phyloP scores from a whole-genome alignment of 1,140 invertebrate species.

The Berghia stephanieae region DNA sequence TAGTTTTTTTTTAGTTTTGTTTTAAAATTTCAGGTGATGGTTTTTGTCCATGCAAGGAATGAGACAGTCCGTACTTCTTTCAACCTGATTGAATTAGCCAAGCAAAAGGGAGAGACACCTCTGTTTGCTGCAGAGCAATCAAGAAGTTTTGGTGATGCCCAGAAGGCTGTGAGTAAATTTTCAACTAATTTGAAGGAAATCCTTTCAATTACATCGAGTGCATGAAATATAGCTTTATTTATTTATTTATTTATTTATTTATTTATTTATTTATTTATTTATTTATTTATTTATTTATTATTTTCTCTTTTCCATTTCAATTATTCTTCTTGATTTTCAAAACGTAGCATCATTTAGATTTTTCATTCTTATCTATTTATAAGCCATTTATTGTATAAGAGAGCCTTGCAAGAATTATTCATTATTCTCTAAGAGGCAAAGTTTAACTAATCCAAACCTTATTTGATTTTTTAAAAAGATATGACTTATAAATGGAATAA shows the following conservation, averaged over 20 bases:
- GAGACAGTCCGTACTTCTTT: constrained; percentile 90
- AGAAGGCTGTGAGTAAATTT: constrained; percentile 55
- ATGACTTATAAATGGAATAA: no score
- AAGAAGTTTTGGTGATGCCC: constrained; percentile 56
- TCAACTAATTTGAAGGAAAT: not conserved
- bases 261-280: not conserved
- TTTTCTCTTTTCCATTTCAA: not conserved
- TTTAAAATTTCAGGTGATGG: constrained; percentile 80
- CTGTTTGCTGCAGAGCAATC: constrained; percentile 63
- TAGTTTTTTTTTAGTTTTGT: not conserved
- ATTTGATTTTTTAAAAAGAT: no score
- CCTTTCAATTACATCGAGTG: not conserved
- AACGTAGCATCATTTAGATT: no score
- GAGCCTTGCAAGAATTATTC: no score
- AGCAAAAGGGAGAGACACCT: constrained; percentile 59
- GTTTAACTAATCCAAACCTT: no score
- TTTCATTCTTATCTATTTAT: no score
- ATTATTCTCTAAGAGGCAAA: no score
- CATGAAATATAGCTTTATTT: not conserved
- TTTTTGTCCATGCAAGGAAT: constrained; percentile 98
- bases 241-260: not conserved
- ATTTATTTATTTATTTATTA: not conserved
- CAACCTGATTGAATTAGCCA: constrained; percentile 64
- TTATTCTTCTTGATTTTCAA: no score
- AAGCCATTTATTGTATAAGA: no score